Conservation (phyloP, 2,797 vertebrate genomes). For the Macropus fuliginosus region DNA sequence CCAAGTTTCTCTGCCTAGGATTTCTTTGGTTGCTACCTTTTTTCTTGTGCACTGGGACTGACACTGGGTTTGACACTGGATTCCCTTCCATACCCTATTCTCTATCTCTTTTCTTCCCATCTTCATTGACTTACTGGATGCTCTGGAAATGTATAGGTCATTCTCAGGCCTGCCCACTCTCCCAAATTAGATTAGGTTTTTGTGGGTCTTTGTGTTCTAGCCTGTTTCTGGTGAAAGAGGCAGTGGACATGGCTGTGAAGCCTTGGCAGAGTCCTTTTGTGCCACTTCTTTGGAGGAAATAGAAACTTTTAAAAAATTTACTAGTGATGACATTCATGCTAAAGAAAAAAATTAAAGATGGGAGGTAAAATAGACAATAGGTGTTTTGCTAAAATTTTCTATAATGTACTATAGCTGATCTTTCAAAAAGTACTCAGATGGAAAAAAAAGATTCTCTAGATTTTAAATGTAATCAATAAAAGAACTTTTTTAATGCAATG, state of each 20-base stretch:
- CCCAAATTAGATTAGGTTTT: background rate
- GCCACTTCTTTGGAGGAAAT: slow-evolving; percentile 3
- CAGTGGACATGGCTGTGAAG: background rate
- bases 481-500: background rate
- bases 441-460: slow-evolving; percentile 33
- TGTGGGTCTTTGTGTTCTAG: background rate
- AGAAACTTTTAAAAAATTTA: slow-evolving; percentile 36
- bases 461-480: background rate
- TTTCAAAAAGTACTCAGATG: slow-evolving; percentile 47
- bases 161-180: background rate
- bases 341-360: slow-evolving; percentile 9
- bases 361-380: slow-evolving; percentile 22
- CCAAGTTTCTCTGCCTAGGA: background rate
- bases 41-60: background rate
- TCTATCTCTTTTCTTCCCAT: background rate
- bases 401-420: background rate
- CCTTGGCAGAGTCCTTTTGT: background rate
- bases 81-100: background rate
- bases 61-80: background rate
- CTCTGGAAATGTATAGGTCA: background rate
- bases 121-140: background rate
- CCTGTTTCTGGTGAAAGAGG: background rate
- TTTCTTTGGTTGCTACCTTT: background rate
- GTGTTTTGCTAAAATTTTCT: slow-evolving; percentile 19
- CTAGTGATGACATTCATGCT: background rate